Evolutionary conservation across 1,140 invertebrate species (phyloP).

Genomic region (Grapholita molesta): DNA sequence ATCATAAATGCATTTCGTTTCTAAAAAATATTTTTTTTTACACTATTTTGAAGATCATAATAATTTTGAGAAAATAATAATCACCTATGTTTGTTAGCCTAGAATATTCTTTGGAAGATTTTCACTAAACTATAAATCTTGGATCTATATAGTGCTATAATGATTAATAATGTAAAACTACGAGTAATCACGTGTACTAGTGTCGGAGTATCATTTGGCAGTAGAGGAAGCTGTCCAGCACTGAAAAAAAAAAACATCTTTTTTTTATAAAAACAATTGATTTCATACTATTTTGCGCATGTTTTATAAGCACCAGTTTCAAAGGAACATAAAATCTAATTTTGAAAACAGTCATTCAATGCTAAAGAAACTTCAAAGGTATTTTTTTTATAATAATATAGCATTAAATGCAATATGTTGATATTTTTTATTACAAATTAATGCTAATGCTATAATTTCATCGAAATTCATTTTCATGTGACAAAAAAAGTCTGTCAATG

Average conservation of each 20-base stretch:
- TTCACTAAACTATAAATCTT: conserved; percentile 3
- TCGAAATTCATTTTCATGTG: too few relatives aligned
- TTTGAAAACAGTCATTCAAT: too few relatives aligned
- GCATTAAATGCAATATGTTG: too few relatives aligned
- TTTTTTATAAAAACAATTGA: neutral
- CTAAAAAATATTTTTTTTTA: neutral
- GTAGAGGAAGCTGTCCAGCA: conserved; percentile 68
- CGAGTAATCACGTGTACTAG: conserved; percentile 26
- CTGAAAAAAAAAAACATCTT: conserved; percentile 42
- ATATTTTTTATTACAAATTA: too few relatives aligned
- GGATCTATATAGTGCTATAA: conserved; percentile 3
- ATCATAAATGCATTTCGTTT: neutral
- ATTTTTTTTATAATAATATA: too few relatives aligned
- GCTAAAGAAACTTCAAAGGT: too few relatives aligned
- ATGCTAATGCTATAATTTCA: too few relatives aligned
- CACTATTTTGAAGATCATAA: neutral
- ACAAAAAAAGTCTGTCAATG: too few relatives aligned
- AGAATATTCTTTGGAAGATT: conserved; percentile 15
- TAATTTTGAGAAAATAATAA: neutral
- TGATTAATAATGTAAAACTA: neutral
- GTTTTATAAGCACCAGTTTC: neutral
- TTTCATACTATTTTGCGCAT: neutral
- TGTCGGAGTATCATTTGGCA: conserved; percentile 69
- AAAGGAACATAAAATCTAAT: too few relatives aligned
- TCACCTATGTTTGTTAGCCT: neutral